Conservation (phyloP, 2,113 vertebrate genomes). For the Hippolais icterina region DNA sequence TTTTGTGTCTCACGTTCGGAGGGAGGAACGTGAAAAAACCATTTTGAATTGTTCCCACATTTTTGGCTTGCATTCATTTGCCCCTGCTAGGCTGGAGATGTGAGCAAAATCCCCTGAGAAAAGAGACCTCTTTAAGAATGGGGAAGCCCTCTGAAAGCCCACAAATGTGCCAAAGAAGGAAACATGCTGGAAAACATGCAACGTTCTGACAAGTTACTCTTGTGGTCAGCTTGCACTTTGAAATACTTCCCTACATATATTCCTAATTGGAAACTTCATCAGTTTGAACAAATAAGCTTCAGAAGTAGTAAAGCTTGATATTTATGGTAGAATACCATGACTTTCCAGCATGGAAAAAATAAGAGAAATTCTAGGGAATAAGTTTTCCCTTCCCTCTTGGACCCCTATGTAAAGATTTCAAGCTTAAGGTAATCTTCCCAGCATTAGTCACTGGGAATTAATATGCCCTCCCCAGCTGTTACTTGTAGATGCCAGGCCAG, state of each 20-base stretch:
- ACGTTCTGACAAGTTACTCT: neutral
- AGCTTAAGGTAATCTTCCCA: slow-evolving; percentile 39
- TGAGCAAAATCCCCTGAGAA: neutral
- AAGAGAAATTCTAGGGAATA: neutral
- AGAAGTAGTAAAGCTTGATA: neutral
- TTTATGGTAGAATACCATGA: neutral
- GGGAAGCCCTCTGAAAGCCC: neutral
- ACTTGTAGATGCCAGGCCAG: slow-evolving; percentile 35
- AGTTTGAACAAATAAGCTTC: neutral
- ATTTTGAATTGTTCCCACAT: neutral
- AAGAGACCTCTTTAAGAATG: neutral
- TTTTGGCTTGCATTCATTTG: neutral
- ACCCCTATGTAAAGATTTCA: slow-evolving; percentile 7
- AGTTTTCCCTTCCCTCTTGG: neutral
- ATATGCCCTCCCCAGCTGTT: slow-evolving; percentile 27
- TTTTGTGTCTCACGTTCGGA: neutral
- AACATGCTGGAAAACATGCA: neutral
- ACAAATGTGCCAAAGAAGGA: neutral
- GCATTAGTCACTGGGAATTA: slow-evolving; percentile 57
- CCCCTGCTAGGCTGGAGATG: neutral
- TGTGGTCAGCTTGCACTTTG: neutral
- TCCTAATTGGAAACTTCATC: neutral
- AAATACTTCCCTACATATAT: neutral
- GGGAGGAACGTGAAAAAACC: neutral
- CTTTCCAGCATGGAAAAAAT: neutral